Evolutionary conservation across 2,113 vertebrate genomes (phyloP), one percentile per base, ranked within the genome.

Genomic region (Lichenostomus cassidix): DNA sequence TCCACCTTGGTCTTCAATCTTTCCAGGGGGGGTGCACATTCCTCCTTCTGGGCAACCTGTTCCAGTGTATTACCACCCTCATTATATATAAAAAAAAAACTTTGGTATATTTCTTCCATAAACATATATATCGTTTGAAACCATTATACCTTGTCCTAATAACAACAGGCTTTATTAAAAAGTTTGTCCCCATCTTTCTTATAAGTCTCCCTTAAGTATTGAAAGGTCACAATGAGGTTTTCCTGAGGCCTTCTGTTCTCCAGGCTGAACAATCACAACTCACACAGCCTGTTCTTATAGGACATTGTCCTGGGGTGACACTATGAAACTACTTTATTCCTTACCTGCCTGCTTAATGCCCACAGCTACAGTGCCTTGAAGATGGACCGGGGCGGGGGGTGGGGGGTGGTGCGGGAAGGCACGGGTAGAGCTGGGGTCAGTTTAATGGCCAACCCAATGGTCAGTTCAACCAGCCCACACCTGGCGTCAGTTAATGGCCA

Each of bases 181-280:
- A 4, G 7, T 59, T 9, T 58, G 11, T 58, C 5, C 12, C 8
- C 7, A 5, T 58, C 31, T 91, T 84, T 81, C 29, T 68, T n/a
- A 16, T 28, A 78, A 21, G 2, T 7, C 13, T 7, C 0, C 1
- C n/a, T 69, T 11, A 69, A 37, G 12, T 49, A 44, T 4, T 63
- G 37, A n/a, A 71, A 53, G 8, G 21, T 21, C 0, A 0, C 12
- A 42, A 5, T 17, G 59, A 83, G 15, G 3, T 75, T 7, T 56
- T 3, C 17, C 27, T 2, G 0, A 3, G 39, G 23, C 14, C 25
- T 49, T 55, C 20, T 64, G 8, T 49, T 71, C 56, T 83, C 10
- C 47, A 42, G 23, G 16, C 3, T 75, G 8, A 87, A 37, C 27
- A 89, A 31, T 10, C 4, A 17, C 4, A 47, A 7, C 10, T 69